Base-by-base conservation (phyloP, 2,797 vertebrate genomes). In the Heteromormyrus szaboi region DNA sequence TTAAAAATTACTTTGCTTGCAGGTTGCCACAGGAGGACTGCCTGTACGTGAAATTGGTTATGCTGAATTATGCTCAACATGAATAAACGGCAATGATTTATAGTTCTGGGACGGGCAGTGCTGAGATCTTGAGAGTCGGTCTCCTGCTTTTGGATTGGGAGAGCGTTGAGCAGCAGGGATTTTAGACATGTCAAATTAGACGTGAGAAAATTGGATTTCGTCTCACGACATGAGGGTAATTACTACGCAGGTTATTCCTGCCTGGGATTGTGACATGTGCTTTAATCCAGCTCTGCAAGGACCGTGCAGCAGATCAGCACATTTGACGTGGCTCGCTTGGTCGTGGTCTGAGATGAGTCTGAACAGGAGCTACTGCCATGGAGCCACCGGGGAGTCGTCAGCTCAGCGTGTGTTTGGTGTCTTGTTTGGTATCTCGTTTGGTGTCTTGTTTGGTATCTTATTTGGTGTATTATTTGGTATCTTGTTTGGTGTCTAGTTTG, bases 181-280 rank as follows among this genome's bases (percentile, higher is more conserved):
- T 72, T 72, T 72, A 72, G 65, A 79, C 33, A 44, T 79, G 72
- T 79, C 72, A 79, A 79, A 79, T 44, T 41, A 79, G 72, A 79
- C 41, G 72, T 41, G 72, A 79, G 72, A 79, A 79, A 41, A 79
- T 44, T 79, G 72, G 72, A 79, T 44, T 79, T 79, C 33, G 72
- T 79, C 37, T 79, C 17, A 41, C 72, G 41, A 79, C 37, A 79
- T 44, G 72, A 79, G 72, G 41, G 72, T 79, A 79, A 79, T 79
- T 79, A 79, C 72, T 44, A 41, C 14, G 14, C 37, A 44, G 72
- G 72, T 44, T 41, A 79, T 79, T 79, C 72, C 17, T 79, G 37
- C 33, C 72, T 41, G 72, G 72, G 37, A 44, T 44, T 79, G 33
- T 79, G 72, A 79, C 17, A 44, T 17, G 14, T 41, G 72, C 19